These are phyloP conservation scores for Rhabdomys pumilio DNA, from an alignment of 2,797 vertebrate genomes.

Conservation along the genomic window DNA sequence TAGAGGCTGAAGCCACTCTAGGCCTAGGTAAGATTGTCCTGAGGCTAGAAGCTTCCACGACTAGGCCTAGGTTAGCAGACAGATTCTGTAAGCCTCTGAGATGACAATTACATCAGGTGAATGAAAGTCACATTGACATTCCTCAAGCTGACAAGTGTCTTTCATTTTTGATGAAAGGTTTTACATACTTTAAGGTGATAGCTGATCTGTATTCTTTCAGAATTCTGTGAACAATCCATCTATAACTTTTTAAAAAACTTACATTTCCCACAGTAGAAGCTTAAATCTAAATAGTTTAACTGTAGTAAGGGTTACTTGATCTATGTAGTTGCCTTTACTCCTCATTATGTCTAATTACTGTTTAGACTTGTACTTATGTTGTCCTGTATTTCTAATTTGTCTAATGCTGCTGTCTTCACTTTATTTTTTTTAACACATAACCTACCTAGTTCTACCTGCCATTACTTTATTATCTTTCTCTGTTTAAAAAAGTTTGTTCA, in stretches of 20 bases:
- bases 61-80: too few species aligned
- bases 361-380: neutral
- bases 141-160: neutral
- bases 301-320: neutral
- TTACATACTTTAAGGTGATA: neutral
- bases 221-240: neutral
- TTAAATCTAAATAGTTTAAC: neutral
- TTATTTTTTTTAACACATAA: neutral
- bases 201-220: neutral
- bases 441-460: neutral
- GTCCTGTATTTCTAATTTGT: neutral
- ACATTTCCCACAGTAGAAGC: neutral
- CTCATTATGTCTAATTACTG: neutral
- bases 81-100: too few species aligned
- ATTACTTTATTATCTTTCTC: neutral
- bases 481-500: neutral
- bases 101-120: too few species aligned
- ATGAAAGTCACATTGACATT: too few species aligned
- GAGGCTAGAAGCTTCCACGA: neutral
- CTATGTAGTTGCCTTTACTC: neutral
- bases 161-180: neutral
- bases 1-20: too few species aligned
- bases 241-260: neutral
- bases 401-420: neutral
- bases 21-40: neutral